Evolutionary conservation across 2,888 invertebrate species (phyloP), one percentile per base, ranked within the genome.

Genomic region (Stenodema calcarata): DNA sequence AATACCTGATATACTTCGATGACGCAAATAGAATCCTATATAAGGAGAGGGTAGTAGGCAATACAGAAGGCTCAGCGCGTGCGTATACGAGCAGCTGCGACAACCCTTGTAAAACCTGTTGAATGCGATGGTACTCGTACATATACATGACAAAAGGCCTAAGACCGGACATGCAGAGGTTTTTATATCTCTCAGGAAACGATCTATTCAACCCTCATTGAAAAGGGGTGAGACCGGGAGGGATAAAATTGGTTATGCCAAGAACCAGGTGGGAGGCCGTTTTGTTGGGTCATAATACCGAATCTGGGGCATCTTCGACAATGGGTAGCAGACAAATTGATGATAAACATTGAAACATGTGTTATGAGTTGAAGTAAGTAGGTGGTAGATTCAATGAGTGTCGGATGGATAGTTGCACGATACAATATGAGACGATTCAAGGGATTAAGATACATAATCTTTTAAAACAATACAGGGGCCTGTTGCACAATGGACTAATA

Each of bases 71-170:
- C 23, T n/a, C 1, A 62, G 81, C 81, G 30, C 81, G 81, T 81
- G 81, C 81, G 62, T 44, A 81, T 28, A 28, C 79, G 11, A 18
- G 30, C 81, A 81, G 81, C 81, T 81, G 81, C 81, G 62, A 81
- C 54, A 54, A 54, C 81, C 81, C 81, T 50, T 62, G n/a, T 35
- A 30, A 81, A 81, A 81, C 81, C 81, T 81, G 81, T 81, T 81
- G 81, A 81, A 81, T 54, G 14, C n/a, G 27, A 47, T 23, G 35
- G 35, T 35, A 35, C 35, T 35, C 35, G 54, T 41, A 30, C 81
- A 44, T 81, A 81, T 81, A 81, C 81, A 81, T 81, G 81, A 81
- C 81, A 81, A 81, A 81, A 50, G 50, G 62, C n/a, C 62, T 28
- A 35, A 0, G 23, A 62, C 62, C 81, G 81, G 62, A 81, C 81